Evolutionary conservation across 2,113 vertebrate species (phyloP), one percentile per base, ranked within the genome.

Genomic region (Paramisgurnus dabryanus): DNA sequence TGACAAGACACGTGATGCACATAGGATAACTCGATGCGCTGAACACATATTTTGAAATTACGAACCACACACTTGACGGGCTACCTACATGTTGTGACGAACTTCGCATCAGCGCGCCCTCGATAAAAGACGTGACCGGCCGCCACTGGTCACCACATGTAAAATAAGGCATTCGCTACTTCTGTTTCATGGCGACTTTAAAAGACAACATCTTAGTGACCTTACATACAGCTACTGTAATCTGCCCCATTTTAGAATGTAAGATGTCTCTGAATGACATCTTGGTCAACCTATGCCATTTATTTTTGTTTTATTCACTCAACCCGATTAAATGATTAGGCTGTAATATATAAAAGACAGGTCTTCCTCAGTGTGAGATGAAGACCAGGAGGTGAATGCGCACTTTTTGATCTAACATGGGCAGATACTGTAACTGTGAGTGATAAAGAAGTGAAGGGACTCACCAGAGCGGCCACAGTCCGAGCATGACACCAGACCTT

Each of bases 401-500:
- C 6, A 11, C 17, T 78, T 50, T 18, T 71, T 63, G 57, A 22
- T 71, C 55, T 70, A 70, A 70, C 41, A 71, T 83, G 76, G 64
- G 53, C 69, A 74, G 57, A 77, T 74, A 77, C 76, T 47, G 60
- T 72, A 58, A 18, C 50, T 47, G 71, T 64, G 55, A 69, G 53
- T 40, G 27, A 43, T 50, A 40, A 4, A 72, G 63, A 22, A 68
- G 45, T 18, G n/a, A 64, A 39, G 15, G 3, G 10, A 96, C 96
- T 95, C 94, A 99, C 98, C 97, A 84, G 97, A 99, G 87, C 97
- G 97, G 86, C 97, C 98, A 79, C 97, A 99, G 92, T 99, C 98
- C 13, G 98, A 97, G 91, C 98, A 99, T 0, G 98, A 99, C 76
- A 99, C 97, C 89, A 99, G 93, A 87, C 98, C 95, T 87, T 99